Conservation (phyloP, 2,888 invertebrate species). For the Thymelicus lineola region DNA sequence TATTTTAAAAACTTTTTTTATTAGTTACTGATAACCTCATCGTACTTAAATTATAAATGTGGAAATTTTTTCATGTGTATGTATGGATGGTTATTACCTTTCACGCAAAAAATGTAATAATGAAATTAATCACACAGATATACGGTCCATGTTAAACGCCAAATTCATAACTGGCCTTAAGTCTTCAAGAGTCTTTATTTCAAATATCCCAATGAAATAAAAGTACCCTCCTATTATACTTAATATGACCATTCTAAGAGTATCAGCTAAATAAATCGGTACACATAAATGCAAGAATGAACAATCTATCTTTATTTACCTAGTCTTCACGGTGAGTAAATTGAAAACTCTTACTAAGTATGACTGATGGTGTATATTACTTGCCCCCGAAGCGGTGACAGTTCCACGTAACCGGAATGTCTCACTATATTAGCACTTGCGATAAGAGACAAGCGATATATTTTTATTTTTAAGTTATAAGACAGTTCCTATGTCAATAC, state of each 20-base stretch:
- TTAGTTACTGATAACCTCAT: too few relatives aligned
- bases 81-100: too few relatives aligned
- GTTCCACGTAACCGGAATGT: constrained; percentile 51
- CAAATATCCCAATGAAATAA: background rate
- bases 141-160: too few relatives aligned
- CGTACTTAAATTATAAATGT: too few relatives aligned
- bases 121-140: too few relatives aligned
- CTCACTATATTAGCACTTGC: background rate
- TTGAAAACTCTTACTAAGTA: constrained; percentile 83
- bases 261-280: constrained; percentile 23
- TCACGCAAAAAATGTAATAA: too few relatives aligned
- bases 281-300: constrained; percentile 58
- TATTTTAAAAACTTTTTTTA: too few relatives aligned
- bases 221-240: background rate
- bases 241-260: background rate
- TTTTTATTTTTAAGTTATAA: too few relatives aligned
- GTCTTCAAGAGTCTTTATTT: too few relatives aligned
- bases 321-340: constrained; percentile 72
- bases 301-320: constrained; percentile 79
- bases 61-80: too few relatives aligned
- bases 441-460: background rate
- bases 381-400: constrained; percentile 74
- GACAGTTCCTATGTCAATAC: too few relatives aligned
- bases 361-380: constrained; percentile 82
- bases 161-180: too few relatives aligned